Evolutionary conservation across 1,140 invertebrate genomes (phyloP).

Genomic region (Cepaea nemoralis): DNA sequence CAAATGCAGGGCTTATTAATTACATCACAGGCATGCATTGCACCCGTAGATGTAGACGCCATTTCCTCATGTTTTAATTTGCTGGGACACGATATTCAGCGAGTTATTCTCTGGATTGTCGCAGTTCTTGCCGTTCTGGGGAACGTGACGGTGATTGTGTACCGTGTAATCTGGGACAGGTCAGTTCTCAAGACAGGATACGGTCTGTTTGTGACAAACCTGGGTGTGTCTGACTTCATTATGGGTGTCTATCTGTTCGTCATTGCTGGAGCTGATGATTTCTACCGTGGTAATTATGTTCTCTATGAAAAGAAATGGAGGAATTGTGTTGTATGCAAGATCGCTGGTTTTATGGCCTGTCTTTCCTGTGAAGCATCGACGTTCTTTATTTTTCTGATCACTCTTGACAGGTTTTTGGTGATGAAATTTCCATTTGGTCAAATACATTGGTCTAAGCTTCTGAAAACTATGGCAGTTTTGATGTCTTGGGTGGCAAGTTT

Average conservation of each 20-base stretch:
- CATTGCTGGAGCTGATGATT: slow-evolving; percentile 51
- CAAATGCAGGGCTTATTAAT: slow-evolving; percentile 37
- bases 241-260: slow-evolving; percentile 67
- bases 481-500: background rate
- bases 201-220: slow-evolving; percentile 58
- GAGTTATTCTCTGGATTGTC: slow-evolving; percentile 56
- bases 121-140: slow-evolving; percentile 47
- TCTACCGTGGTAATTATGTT: slow-evolving; percentile 53
- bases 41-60: slow-evolving; percentile 42
- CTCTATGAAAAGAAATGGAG: slow-evolving; percentile 55
- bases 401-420: slow-evolving; percentile 55
- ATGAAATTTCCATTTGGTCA: slow-evolving; percentile 56
- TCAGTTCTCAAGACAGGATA: slow-evolving; percentile 40
- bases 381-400: slow-evolving; percentile 45
- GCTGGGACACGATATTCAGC: slow-evolving; percentile 45
- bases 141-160: slow-evolving; percentile 49
- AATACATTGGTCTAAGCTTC: background rate
- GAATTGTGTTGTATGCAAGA: slow-evolving; percentile 50
- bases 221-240: slow-evolving; percentile 60
- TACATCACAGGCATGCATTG: slow-evolving; percentile 44
- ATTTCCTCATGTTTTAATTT: slow-evolving; percentile 57
- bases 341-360: slow-evolving; percentile 61
- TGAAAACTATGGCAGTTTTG: background rate
- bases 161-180: slow-evolving; percentile 35
- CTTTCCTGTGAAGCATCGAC: slow-evolving; percentile 49